Evolutionary conservation across 2,797 vertebrate genomes (phyloP).

Genomic region (Myotis myotis): DNA sequence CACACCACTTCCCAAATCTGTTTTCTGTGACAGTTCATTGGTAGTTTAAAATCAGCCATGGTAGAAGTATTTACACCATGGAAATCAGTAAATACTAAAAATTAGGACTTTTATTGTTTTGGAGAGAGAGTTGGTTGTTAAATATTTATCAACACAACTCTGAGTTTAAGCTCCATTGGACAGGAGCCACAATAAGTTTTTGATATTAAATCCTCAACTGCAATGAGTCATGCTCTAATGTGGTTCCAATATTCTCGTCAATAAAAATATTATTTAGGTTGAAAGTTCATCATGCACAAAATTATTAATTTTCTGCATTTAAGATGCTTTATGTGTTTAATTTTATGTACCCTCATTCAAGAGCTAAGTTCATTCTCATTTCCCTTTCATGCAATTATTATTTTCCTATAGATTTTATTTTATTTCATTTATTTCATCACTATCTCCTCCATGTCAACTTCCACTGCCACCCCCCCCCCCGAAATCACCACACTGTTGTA

Average conservation of each 20-base stretch:
- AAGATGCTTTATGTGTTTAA: not conserved
- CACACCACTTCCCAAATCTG: not conserved
- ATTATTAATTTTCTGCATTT: slow-evolving; percentile 12
- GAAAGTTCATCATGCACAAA: not conserved
- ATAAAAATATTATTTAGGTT: not conserved
- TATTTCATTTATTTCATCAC: too few relatives aligned
- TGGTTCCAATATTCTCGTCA: not conserved
- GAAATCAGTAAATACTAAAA: not conserved
- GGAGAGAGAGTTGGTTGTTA: not conserved
- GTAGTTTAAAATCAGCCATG: not conserved
- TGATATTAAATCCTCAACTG: not conserved
- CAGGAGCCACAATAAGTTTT: not conserved
- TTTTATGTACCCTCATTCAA: not conserved
- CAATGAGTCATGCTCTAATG: not conserved
- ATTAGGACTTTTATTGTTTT: not conserved
- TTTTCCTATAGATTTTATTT: not conserved
- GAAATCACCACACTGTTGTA: too few relatives aligned
- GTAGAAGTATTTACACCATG: not conserved
- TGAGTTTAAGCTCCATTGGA: not conserved
- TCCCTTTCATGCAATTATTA: not conserved
- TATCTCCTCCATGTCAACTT: too few relatives aligned
- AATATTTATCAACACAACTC: not conserved
- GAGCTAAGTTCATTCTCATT: not conserved
- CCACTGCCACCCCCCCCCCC: too few relatives aligned
- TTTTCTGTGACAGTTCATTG: not conserved